phyloP scores from a whole-genome alignment of 2,113 vertebrate genomes.

The Amia ocellicauda region DNA sequence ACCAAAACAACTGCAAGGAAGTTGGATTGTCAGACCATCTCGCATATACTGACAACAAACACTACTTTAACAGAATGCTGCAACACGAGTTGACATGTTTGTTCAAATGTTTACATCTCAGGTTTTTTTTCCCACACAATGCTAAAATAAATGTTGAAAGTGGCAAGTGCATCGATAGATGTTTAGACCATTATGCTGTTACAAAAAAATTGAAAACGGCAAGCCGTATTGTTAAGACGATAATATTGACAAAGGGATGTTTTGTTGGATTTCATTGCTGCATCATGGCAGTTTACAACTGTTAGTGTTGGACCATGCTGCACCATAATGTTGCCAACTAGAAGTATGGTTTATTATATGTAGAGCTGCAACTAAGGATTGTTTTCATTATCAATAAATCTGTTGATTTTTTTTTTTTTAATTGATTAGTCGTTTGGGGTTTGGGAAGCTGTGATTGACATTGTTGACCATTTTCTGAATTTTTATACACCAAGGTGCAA shows the following conservation, averaged over 20 bases:
- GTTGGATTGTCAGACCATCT: constrained; percentile 1
- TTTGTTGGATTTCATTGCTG: too few species aligned
- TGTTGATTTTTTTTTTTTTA: neutral
- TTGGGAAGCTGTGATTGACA: neutral
- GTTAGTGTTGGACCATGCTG: too few species aligned
- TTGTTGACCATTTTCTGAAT: neutral
- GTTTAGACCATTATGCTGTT: too few species aligned
- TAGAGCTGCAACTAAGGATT: neutral
- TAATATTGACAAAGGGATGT: too few species aligned
- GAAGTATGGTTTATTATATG: neutral
- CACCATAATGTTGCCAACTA: neutral
- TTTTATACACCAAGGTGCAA: constrained; percentile 1
- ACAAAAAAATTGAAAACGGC: constrained; percentile 3
- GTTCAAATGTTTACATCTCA: constrained; percentile 4
- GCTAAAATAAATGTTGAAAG: constrained; percentile 5
- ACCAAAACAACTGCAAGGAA: constrained; percentile 8
- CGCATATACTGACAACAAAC: constrained; percentile 4
- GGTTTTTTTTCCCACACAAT: neutral
- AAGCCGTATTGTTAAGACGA: too few species aligned
- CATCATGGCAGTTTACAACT: too few species aligned
- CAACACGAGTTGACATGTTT: constrained; percentile 2
- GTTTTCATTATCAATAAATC: neutral
- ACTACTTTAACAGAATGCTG: too few species aligned
- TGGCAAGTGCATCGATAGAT: neutral
- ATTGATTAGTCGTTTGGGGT: neutral